Evolutionary conservation across 2,797 vertebrate species (phyloP).

Genomic region (Cynopterus sphinx): DNA sequence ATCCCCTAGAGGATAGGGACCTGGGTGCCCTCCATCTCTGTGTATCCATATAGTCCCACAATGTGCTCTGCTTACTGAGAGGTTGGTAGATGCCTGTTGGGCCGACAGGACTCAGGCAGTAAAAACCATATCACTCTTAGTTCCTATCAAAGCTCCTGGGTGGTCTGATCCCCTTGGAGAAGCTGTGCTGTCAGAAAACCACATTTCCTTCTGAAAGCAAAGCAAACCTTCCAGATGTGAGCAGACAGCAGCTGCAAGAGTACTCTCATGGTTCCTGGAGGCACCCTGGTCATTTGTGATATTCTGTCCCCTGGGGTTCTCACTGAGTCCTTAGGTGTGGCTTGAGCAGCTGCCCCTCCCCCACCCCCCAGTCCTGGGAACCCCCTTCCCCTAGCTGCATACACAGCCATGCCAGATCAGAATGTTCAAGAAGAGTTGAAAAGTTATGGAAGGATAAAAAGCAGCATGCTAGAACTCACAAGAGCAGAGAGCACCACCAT

Average conservation of each 20-base stretch:
- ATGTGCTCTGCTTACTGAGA: neutral
- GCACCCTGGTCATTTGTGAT: neutral
- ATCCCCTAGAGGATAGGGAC: neutral
- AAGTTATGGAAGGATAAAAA: neutral
- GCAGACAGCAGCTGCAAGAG: neutral
- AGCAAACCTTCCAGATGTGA: neutral
- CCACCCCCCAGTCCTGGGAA: neutral
- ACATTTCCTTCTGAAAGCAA: neutral
- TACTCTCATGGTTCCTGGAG: neutral
- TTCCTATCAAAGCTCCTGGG: neutral
- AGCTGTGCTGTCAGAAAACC: neutral
- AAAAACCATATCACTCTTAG: neutral
- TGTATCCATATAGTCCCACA: neutral
- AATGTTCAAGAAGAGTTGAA: neutral
- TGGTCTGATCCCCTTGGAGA: neutral
- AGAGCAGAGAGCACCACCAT: rapidly evolving
- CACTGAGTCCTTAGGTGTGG: neutral
- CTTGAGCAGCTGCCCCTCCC: neutral
- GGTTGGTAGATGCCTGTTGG: neutral
- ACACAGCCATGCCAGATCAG: neutral
- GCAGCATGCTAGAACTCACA: neutral
- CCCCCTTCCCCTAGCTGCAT: neutral
- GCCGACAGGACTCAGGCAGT: neutral
- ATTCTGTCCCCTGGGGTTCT: neutral
- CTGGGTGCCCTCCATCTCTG: neutral